Base-by-base conservation (phyloP, 2,888 invertebrate genomes). In the Agelastica alni region DNA sequence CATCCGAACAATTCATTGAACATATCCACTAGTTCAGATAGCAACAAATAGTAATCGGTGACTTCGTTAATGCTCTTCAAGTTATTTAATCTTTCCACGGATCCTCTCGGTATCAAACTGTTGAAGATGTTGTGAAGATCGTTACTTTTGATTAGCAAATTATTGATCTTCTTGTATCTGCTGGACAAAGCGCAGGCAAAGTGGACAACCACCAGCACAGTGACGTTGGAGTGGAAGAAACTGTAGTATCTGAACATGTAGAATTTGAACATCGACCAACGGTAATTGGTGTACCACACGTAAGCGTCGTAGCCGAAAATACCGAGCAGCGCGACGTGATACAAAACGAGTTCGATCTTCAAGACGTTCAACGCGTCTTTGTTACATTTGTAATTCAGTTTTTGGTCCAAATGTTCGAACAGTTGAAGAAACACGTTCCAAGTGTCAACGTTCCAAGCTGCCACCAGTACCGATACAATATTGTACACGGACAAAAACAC, bases 1-100 rank as follows among this genome's bases (percentile, higher is more conserved):
- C 60, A 60, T 6, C 60, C 60, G 37, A 60, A 58, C 4, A 60
- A 17, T 32, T 48, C 58, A 37, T 60, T 60, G 18, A 60, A 60
- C 57, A 60, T 58, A 26, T 60, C 56, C 10, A 60, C 60, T 31
- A 60, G 26, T 14, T 60, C 60, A 2, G 60, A 52, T 14, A 60
- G 26, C 10, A 60, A 14, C 7, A 60, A 36, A 26, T 60, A 60
- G 41, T 55, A 56, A 22, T 58, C 56, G 4, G 56, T 58, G 2
- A 60, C 60, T 34, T 58, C 58, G 17, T 56, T 58, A 20, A 58
- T 60, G 18, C 51, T 56, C 34, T 56, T 51, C 7, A 60, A 30
- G 18, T 60, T 60, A 17, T 58, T 47, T 18, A 60, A 41, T 42
- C 44, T 37, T 5, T 49, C 18, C 10, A 44, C 20, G 4, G 51